phyloP scores from a whole-genome alignment of 1,140 invertebrate genomes.

The Bombus ignitus region DNA sequence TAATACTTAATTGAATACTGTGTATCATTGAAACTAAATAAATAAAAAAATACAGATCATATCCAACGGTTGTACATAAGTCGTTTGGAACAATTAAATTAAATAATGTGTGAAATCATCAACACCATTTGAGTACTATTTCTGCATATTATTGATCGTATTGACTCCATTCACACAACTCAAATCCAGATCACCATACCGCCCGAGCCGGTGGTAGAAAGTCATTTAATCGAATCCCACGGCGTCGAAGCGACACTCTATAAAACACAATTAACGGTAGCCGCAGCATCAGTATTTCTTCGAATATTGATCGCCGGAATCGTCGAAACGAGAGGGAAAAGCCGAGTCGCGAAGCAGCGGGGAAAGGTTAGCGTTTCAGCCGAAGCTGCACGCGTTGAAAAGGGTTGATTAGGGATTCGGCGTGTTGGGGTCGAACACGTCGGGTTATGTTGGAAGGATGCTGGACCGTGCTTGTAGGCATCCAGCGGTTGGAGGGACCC shows the following conservation, averaged over 20 bases:
- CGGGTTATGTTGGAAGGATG: constrained; percentile 74
- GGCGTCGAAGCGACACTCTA: background rate
- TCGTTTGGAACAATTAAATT: background rate
- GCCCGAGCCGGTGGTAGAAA: background rate
- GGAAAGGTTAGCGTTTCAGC: constrained; percentile 59
- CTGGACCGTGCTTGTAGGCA: constrained; percentile 74
- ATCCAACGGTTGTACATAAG: too few relatives aligned
- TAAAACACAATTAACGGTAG: constrained; percentile 37
- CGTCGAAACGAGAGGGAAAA: constrained; percentile 54
- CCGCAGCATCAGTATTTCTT: constrained; percentile 44
- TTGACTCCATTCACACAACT: background rate
- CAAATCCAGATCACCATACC: background rate
- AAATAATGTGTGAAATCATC: background rate
- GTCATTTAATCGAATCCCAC: constrained; percentile 2
- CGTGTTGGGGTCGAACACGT: constrained; percentile 76
- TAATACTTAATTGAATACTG: too few relatives aligned
- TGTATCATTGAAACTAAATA: too few relatives aligned
- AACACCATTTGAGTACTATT: too few relatives aligned
- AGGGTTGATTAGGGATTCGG: constrained; percentile 83
- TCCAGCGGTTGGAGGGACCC: constrained; percentile 59
- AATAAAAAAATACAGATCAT: too few relatives aligned
- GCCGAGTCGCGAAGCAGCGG: constrained; percentile 42
- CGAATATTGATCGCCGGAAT: constrained; percentile 59
- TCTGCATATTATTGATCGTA: background rate
- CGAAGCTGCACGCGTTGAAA: constrained; percentile 82